A percentile compares a stretch with the other conserved stretches of the same genome.
Evolutionary conservation across 2,888 invertebrate genomes (phyloP).

Genomic region (Trachelus iudaicus): DNA sequence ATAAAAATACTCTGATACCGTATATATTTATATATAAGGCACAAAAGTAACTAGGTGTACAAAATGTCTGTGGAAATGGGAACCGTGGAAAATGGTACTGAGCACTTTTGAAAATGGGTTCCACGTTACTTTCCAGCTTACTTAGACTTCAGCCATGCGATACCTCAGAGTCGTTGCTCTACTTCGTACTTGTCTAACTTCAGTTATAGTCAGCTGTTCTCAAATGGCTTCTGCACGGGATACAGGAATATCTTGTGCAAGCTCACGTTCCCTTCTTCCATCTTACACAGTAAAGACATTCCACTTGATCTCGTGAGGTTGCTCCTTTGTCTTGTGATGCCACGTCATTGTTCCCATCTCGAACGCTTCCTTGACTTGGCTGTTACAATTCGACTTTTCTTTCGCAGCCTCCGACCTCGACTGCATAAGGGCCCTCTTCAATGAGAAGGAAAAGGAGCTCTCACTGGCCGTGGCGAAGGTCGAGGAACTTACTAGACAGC

Average conservation of each 20-base stretch:
- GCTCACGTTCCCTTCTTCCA: not conserved
- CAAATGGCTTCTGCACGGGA: too few species aligned
- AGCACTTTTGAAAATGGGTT: not conserved
- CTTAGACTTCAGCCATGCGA: not conserved
- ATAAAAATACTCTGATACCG: not conserved
- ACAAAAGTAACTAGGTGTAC: not conserved
- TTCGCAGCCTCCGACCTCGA: conserved; percentile 90
- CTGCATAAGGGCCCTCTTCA: conserved; percentile 94
- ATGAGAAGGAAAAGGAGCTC: conserved; percentile 97
- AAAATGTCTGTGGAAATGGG: not conserved
- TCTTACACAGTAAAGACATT: not conserved
- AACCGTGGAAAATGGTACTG: not conserved
- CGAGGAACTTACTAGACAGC: conserved; percentile 93
- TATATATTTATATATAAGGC: too few species aligned
- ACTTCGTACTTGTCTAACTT: not conserved
- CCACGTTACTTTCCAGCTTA: not conserved
- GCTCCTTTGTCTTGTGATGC: not conserved
- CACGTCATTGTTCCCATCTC: not conserved
- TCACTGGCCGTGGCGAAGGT: conserved; percentile 97
- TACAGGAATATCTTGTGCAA: not conserved
- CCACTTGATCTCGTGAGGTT: not conserved
- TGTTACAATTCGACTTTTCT: conserved; percentile 17
- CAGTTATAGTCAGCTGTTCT: not conserved
- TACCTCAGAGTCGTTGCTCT: not conserved
- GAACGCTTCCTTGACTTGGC: not conserved